Evolutionary conservation across 2,113 vertebrate species (phyloP).

Genomic region (Oncorhynchus kisutch): DNA sequence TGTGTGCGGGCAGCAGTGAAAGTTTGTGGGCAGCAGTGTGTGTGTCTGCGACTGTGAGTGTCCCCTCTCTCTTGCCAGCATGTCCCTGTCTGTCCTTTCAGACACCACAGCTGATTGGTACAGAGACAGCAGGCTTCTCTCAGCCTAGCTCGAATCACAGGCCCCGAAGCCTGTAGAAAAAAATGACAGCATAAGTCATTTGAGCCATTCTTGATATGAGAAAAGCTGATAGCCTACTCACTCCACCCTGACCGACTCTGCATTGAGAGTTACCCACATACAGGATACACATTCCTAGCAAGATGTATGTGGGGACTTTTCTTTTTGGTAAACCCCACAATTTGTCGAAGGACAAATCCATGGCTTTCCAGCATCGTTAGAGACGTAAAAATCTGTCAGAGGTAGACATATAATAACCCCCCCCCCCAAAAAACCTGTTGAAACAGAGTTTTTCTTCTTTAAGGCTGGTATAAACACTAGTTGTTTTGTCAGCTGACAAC

Average conservation of each 20-base stretch:
- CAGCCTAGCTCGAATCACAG: background rate
- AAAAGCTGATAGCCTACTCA: background rate
- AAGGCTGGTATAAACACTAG: background rate
- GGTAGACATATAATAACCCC: background rate
- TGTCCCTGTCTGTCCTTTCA: background rate
- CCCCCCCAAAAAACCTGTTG: background rate
- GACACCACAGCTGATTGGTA: background rate
- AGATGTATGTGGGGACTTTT: background rate
- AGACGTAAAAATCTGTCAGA: background rate
- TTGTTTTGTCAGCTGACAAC: constrained; percentile 6
- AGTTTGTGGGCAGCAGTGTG: too few species aligned
- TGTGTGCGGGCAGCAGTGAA: too few species aligned
- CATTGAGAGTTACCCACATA: constrained; percentile 30
- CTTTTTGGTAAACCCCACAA: background rate
- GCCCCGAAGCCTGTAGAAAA: background rate
- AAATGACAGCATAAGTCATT: background rate
- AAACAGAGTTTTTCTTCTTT: background rate
- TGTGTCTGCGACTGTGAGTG: constrained; percentile 19
- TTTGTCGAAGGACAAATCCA: background rate
- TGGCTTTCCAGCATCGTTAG: background rate
- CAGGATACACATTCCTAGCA: background rate
- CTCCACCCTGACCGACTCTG: background rate
- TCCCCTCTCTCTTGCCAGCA: background rate
- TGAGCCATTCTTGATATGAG: background rate
- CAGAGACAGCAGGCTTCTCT: background rate